A percentile compares a stretch with the other conserved stretches of the same genome.
Conservation (phyloP, 2,113 vertebrate genomes). For the Noturus placidus region DNA sequence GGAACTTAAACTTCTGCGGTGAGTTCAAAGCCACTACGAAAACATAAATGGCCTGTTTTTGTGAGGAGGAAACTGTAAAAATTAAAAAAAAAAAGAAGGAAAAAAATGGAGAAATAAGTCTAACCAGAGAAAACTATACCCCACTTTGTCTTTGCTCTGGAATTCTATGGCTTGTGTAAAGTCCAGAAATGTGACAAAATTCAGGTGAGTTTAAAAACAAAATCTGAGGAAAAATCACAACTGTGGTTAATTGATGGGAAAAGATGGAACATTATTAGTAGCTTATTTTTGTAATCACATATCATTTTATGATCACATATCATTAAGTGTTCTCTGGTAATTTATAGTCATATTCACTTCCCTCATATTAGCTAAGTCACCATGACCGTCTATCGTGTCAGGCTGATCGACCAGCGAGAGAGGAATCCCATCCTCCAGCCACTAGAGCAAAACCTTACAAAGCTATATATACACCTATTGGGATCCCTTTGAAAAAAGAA, state of each 20-base stretch:
- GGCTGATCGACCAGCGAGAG: neutral
- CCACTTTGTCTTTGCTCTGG: conserved; percentile 52
- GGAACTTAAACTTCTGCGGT: conserved; percentile 69
- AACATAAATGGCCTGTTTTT: conserved; percentile 75
- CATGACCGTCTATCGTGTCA: neutral
- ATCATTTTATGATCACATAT: neutral
- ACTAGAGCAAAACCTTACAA: neutral
- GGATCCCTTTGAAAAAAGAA: neutral
- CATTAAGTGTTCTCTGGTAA: neutral
- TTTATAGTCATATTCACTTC: neutral
- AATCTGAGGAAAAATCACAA: neutral
- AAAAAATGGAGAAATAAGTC: conserved; percentile 32
- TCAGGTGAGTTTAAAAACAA: conserved; percentile 17
- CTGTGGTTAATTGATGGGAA: neutral
- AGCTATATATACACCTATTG: neutral
- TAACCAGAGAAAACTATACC: conserved; percentile 75
- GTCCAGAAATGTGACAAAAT: neutral
- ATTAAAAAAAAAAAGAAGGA: conserved; percentile 23
- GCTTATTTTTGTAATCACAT: neutral
- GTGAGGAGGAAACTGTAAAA: conserved; percentile 68
- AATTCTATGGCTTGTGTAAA: neutral
- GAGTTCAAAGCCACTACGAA: conserved; percentile 77
- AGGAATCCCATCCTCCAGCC: neutral
- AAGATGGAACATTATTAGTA: neutral
- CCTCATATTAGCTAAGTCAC: neutral